Evolutionary conservation across 2,888 invertebrate species (phyloP).

Genomic region (Meandrusa payeni): DNA sequence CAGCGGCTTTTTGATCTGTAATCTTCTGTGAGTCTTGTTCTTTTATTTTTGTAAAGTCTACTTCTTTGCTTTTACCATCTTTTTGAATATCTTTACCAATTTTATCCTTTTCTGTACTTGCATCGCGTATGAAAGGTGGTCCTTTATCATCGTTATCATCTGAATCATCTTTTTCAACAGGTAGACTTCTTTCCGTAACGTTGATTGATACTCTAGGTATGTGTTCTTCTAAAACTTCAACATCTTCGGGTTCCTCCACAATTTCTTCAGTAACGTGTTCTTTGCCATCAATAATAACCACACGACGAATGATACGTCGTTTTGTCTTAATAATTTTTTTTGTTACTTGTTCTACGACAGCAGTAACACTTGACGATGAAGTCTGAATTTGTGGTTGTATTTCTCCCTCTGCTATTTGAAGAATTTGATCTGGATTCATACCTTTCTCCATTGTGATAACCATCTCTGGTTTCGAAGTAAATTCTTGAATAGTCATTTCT

Average conservation of each 20-base stretch:
- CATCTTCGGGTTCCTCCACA: slow-evolving; percentile 90
- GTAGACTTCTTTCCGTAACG: slow-evolving; percentile 66
- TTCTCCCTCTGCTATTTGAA: slow-evolving; percentile 61
- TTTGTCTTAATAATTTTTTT: slow-evolving; percentile 88
- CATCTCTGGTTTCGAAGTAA: slow-evolving; percentile 82
- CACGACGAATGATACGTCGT: slow-evolving; percentile 86
- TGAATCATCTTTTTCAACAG: slow-evolving; percentile 55
- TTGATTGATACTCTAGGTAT: slow-evolving; percentile 86
- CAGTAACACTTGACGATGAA: slow-evolving; percentile 86
- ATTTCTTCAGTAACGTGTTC: slow-evolving; percentile 92
- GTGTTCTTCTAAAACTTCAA: slow-evolving; percentile 86
- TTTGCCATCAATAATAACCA: slow-evolving; percentile 90
- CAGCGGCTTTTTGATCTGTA: not conserved
- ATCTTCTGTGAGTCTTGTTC: not conserved
- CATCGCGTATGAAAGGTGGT: slow-evolving; percentile 10
- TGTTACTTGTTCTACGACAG: slow-evolving; percentile 91
- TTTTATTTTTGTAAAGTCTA: not conserved
- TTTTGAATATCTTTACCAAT: not conserved
- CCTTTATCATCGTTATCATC: slow-evolving; percentile 30
- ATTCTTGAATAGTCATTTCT: slow-evolving; percentile 83
- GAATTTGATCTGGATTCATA: slow-evolving; percentile 73
- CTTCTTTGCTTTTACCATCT: not conserved
- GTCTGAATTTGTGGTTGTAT: slow-evolving; percentile 73
- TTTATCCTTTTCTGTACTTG: slow-evolving; percentile 25
- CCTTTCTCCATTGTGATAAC: slow-evolving; percentile 80